These are phyloP conservation scores for Cettia cetti DNA, from an alignment of 2,113 vertebrate genomes.

Conservation along the genomic window DNA sequence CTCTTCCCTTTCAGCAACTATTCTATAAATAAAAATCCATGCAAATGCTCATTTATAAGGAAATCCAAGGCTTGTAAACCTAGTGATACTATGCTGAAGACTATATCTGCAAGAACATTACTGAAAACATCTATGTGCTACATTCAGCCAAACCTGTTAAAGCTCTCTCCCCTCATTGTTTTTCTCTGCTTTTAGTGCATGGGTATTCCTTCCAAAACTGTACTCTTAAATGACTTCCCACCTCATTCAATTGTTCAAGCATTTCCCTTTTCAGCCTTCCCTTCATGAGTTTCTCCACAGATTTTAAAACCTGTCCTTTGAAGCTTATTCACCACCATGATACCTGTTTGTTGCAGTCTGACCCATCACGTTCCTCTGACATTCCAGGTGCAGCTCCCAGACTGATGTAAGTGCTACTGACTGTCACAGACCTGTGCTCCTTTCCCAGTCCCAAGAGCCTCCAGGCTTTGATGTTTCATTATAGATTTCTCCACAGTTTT, in stretches of 20 bases:
- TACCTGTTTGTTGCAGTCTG: background rate
- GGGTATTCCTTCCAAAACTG: background rate
- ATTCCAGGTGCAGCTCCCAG: background rate
- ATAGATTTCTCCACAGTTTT: background rate
- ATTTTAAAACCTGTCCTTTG: background rate
- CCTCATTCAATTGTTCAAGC: background rate
- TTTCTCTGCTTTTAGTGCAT: background rate
- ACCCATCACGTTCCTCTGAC: background rate
- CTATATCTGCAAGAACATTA: background rate
- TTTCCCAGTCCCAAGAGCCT: background rate
- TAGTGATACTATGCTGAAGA: background rate
- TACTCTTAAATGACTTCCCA: background rate
- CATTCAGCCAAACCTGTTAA: background rate
- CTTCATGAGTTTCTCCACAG: background rate
- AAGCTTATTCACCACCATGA: background rate
- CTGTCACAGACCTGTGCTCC: background rate
- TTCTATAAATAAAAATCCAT: background rate
- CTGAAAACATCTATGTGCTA: background rate
- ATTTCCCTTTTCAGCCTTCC: background rate
- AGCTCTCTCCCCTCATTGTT: background rate
- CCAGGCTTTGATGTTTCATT: background rate
- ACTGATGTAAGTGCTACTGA: background rate
- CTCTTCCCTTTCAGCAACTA: background rate
- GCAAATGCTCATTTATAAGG: background rate
- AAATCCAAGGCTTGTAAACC: background rate